Conservation (phyloP, 2,888 invertebrate genomes). For the Macrosiphum euphorbiae region DNA sequence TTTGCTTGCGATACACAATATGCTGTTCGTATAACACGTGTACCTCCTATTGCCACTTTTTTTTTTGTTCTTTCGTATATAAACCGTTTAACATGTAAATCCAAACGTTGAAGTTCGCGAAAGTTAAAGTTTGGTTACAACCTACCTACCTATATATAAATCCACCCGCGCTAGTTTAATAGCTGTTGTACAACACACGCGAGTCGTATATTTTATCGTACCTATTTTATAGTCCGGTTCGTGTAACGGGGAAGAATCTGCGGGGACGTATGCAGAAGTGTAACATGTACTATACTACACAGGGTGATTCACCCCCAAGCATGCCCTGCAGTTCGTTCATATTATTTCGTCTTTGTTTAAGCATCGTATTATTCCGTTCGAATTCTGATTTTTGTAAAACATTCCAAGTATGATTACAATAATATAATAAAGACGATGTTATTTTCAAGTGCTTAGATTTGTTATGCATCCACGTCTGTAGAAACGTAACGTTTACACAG, state of each 20-base stretch:
- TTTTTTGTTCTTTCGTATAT: neutral
- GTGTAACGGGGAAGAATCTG: neutral
- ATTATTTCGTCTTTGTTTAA: neutral
- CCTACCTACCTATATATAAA: neutral
- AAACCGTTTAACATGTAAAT: slow-evolving; percentile 13
- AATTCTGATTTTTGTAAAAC: neutral
- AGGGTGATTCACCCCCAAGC: neutral
- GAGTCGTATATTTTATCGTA: neutral
- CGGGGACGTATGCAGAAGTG: neutral
- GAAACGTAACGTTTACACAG: slow-evolving; percentile 4
- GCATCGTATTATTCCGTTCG: neutral
- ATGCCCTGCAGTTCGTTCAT: no score
- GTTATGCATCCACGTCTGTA: neutral
- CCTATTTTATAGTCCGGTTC: neutral
- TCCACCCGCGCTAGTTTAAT: neutral
- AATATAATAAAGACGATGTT: neutral
- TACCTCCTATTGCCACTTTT: neutral
- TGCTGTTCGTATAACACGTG: neutral
- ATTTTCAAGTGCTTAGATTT: neutral
- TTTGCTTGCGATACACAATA: neutral
- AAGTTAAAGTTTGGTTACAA: slow-evolving; percentile 2
- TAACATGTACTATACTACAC: neutral
- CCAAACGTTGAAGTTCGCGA: neutral
- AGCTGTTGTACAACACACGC: neutral
- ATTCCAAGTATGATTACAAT: neutral